Evolutionary conservation across 2,888 invertebrate species (phyloP), one percentile per base, ranked within the genome.

Genomic region (Junonia oenone): DNA sequence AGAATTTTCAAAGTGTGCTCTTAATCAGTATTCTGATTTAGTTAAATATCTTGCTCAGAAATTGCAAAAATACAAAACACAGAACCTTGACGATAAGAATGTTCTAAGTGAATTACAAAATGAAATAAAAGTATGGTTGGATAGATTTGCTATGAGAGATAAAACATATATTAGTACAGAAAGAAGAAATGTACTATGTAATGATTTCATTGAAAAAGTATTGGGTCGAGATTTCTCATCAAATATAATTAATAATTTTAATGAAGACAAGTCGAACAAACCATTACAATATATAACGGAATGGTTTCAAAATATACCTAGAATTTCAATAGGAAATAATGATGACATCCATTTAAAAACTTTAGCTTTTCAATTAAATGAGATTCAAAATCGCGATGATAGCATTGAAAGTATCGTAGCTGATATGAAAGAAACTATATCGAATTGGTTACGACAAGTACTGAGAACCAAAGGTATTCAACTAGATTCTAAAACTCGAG

Each of bases 281-380:
- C 50, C 17, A 45, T 27, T 15, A 22, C 19, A 17, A 29, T 15
- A 35, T n/a, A 6, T 59, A 4, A 38, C 45, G 15, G 51, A 52
- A 33, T 61, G 59, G 61, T 45, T 54, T 22, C 13, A 31, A 40
- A 38, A 15, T 13, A 56, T 61, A 50, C 54, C 56, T 38, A 46
- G 54, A 35, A 17, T 61, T 29, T 26, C 51, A 51, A 35, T 8
- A 15, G 35, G 31, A 29, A 14, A 52, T 40, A 37, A 26, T n/a
- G 11, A 27, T 19, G 33, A 52, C 19, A 50, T 45, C 38, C 40
- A 33, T 31, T 14, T 26, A 15, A 31, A 50, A 33, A 33, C 33
- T n/a, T 48, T 57, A 22, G 52, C 35, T 13, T 33, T 19, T 19
- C 45, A 50, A 9, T 37, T 62, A 37, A 46, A 52, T n/a, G 19